Conservation (phyloP, 1,140 invertebrate genomes). For the Zaprionus capensis region DNA sequence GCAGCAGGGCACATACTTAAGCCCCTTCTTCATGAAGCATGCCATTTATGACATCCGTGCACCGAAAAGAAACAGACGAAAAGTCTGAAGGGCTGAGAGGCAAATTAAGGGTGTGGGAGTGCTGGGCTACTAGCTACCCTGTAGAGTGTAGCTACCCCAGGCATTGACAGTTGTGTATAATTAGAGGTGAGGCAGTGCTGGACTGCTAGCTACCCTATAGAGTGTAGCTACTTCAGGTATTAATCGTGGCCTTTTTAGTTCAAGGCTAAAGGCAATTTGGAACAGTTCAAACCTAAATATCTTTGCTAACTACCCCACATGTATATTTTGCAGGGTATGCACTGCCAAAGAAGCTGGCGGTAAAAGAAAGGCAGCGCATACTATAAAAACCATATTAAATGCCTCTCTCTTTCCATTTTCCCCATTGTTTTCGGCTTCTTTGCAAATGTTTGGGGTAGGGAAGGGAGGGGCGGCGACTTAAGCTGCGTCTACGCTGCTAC, state of each 20-base stretch:
- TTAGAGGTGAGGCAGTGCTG: neutral
- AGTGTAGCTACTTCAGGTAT: too few species aligned
- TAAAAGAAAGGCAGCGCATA: conserved; percentile 45
- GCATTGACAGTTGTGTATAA: too few species aligned
- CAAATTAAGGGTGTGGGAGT: neutral
- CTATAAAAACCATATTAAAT: conserved; percentile 78
- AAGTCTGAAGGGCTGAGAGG: conserved; percentile 15
- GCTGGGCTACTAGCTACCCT: neutral
- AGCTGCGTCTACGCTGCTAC: neutral
- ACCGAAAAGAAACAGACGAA: conserved; percentile 41
- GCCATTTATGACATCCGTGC: conserved; percentile 80
- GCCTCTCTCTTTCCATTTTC: conserved; percentile 48
- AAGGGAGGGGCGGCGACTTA: neutral
- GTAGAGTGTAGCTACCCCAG: neutral
- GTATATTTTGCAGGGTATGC: conserved; percentile 8
- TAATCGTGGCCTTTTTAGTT: too few species aligned
- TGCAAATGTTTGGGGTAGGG: conserved; percentile 10
- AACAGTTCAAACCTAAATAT: too few species aligned
- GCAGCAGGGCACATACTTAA: conserved; percentile 40
- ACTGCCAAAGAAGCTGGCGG: conserved; percentile 1
- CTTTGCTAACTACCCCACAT: too few species aligned
- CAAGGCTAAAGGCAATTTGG: too few species aligned
- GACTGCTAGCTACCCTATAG: neutral
- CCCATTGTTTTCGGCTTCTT: conserved; percentile 50
- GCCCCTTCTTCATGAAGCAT: conserved; percentile 58